A percentile compares a stretch with the other conserved stretches of the same genome.
These are phyloP conservation scores for Gadopsis bispinosus DNA, from an alignment of 2,797 vertebrate genomes.

Conservation along the genomic window DNA sequence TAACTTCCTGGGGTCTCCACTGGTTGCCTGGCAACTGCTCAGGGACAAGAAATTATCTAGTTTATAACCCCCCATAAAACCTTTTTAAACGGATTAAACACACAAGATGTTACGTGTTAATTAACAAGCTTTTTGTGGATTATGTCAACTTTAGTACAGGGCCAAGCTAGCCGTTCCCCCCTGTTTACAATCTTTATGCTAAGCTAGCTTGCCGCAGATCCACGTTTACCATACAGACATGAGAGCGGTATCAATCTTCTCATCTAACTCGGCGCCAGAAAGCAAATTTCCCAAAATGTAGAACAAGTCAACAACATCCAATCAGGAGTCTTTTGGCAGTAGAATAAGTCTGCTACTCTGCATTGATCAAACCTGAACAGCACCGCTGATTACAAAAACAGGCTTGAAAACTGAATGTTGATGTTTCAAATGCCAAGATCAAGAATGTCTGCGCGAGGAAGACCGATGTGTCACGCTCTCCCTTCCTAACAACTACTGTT, in stretches of 20 bases:
- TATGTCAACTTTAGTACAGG: neutral
- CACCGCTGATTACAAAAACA: neutral
- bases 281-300: neutral
- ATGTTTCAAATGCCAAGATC: neutral
- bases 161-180: neutral
- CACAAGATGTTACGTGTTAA: neutral
- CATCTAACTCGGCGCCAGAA: neutral
- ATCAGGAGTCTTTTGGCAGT: slow-evolving; percentile 8
- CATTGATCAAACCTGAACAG: neutral
- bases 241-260: neutral
- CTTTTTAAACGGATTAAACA: neutral
- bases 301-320: neutral
- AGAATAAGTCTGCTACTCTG: neutral
- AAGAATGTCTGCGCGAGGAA: neutral
- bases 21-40: neutral
- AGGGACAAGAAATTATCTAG: neutral
- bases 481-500: slow-evolving; percentile 20
- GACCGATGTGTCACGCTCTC: slow-evolving; percentile 18
- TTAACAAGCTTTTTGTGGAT: neutral
- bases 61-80: neutral
- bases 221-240: neutral
- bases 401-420: neutral
- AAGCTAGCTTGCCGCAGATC: neutral
- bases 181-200: neutral
- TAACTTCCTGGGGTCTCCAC: neutral